A percentile compares a stretch with the other conserved stretches of the same genome.
Evolutionary conservation across 2,113 vertebrate genomes (phyloP).

Genomic region (Odocoileus hemionus): DNA sequence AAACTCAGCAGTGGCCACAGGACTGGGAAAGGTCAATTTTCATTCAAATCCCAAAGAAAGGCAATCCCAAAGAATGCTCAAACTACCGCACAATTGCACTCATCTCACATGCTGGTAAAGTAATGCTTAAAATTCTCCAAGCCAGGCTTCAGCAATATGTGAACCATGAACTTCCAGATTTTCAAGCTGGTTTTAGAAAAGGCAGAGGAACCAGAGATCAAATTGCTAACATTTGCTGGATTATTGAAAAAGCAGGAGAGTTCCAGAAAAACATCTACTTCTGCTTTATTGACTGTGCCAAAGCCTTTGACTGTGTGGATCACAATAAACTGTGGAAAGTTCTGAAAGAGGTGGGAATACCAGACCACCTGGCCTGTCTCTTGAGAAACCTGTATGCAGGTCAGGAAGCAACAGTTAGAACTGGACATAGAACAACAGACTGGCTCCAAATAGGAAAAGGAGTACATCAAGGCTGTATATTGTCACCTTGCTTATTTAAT

Average conservation of each 20-base stretch:
- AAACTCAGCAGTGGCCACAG: not conserved
- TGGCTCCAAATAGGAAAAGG: too few relatives aligned
- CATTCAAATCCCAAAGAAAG: not conserved
- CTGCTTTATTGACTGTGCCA: too few relatives aligned
- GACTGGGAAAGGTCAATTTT: not conserved
- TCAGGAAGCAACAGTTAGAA: too few relatives aligned
- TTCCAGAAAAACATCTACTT: not conserved
- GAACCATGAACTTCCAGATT: not conserved
- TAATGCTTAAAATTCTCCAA: not conserved
- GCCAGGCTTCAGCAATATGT: not conserved
- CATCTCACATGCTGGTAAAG: not conserved
- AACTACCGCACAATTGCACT: fast-evolving
- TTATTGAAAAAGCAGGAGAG: not conserved
- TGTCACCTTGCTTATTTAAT: not conserved
- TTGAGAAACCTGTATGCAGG: too few relatives aligned
- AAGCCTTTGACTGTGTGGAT: too few relatives aligned
- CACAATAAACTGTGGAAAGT: too few relatives aligned
- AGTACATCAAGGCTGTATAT: not conserved
- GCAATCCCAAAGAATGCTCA: not conserved
- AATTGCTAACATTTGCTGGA: not conserved
- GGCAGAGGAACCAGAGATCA: not conserved
- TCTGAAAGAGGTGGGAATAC: too few relatives aligned
- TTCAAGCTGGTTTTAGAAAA: not conserved
- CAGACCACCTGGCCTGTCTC: too few relatives aligned
- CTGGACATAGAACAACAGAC: too few relatives aligned